A percentile compares a stretch with the other conserved stretches of the same genome.
These are phyloP conservation scores for Odontamblyopus lacepedii DNA, from an alignment of 2,797 vertebrate genomes.

Conservation along the genomic window DNA sequence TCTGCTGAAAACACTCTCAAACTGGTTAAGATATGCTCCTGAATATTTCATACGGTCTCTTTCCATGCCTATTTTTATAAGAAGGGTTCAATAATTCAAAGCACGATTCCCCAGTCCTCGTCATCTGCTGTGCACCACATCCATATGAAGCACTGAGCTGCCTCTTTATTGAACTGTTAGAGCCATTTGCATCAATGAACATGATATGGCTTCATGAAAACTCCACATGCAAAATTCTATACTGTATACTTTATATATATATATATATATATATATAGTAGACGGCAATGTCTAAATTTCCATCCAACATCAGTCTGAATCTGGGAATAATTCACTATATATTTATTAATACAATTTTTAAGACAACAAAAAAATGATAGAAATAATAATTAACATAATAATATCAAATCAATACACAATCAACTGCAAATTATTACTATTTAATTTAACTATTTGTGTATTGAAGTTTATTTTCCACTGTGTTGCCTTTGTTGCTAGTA, in stretches of 20 bases:
- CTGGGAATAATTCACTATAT: not conserved
- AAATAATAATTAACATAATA: not conserved
- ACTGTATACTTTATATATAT: not conserved
- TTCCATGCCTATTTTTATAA: conserved; percentile 75
- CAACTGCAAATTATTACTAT: not conserved
- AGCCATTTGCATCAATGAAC: not conserved
- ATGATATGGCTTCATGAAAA: not conserved
- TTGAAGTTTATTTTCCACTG: not conserved
- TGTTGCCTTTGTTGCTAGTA: not conserved
- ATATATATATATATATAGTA: not conserved
- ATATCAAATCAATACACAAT: not conserved
- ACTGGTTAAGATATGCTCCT: conserved; percentile 62
- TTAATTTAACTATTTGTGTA: not conserved
- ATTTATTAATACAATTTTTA: not conserved
- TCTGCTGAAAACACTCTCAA: conserved; percentile 27
- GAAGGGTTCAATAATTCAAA: conserved; percentile 75
- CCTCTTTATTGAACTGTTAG: conserved; percentile 1
- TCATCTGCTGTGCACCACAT: conserved; percentile 35
- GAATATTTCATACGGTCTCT: conserved; percentile 71
- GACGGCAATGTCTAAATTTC: too few species aligned
- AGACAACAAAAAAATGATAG: not conserved
- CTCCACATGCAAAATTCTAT: not conserved
- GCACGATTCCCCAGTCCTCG: conserved; percentile 52
- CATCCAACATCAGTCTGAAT: not conserved
- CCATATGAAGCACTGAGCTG: not conserved